Conservation (phyloP, 1,140 invertebrate species). For the Dendroctonus ponderosae region DNA sequence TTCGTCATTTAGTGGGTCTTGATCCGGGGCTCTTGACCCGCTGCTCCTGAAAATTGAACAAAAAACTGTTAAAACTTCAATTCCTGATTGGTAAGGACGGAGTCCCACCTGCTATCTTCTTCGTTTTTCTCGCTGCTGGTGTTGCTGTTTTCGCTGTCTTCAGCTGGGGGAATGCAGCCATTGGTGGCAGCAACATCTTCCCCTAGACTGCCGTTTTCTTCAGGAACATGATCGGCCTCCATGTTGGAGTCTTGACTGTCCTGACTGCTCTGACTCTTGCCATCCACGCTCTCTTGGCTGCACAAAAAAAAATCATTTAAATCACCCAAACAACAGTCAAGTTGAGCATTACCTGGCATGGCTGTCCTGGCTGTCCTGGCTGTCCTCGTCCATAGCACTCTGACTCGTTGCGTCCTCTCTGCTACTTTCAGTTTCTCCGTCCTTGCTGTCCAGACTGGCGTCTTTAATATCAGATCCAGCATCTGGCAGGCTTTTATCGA, state of each 20-base stretch:
- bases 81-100: neutral
- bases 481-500: slow-evolving; percentile 44
- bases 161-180: slow-evolving; percentile 26
- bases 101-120: slow-evolving; percentile 17
- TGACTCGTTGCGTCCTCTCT: slow-evolving; percentile 12
- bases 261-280: slow-evolving; percentile 14
- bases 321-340: no score
- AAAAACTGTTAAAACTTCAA: no score
- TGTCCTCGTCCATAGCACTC: slow-evolving; percentile 21
- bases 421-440: slow-evolving; percentile 1
- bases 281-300: slow-evolving; percentile 10
- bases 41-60: no score
- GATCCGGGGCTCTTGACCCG: no score
- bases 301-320: no score
- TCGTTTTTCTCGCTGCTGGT: slow-evolving; percentile 20
- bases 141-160: slow-evolving; percentile 37
- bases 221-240: slow-evolving; percentile 22
- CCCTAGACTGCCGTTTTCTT: slow-evolving; percentile 26
- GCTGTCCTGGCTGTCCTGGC: slow-evolving; percentile 35
- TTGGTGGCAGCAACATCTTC: slow-evolving; percentile 20
- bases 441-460: slow-evolving; percentile 3
- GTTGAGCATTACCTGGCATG: slow-evolving; percentile 4
- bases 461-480: slow-evolving; percentile 40
- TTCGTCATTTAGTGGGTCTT: neutral
- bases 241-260: slow-evolving; percentile 27